These are phyloP conservation scores for Saguinus midas DNA, from an alignment of 2,113 vertebrate species.

Conservation along the genomic window DNA sequence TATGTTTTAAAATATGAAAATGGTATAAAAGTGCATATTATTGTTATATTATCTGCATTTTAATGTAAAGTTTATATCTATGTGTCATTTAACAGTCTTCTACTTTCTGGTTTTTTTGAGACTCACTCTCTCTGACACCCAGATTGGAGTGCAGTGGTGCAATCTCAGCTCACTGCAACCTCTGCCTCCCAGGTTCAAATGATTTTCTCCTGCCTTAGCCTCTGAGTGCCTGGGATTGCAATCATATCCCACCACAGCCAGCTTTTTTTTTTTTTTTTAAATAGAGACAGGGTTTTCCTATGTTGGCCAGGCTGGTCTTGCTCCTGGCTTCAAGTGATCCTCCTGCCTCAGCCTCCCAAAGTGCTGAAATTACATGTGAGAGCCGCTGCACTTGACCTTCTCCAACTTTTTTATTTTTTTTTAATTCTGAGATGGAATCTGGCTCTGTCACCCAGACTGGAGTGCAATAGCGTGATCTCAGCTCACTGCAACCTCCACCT, in stretches of 20 bases:
- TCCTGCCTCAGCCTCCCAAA: neutral
- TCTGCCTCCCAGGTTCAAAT: neutral
- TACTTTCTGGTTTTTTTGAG: neutral
- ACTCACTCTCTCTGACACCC: neutral
- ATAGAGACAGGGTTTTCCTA: too few species aligned
- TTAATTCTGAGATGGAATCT: neutral
- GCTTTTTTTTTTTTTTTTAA: too few species aligned
- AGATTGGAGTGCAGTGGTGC: neutral
- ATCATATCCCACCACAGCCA: too few species aligned
- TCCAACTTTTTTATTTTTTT: neutral
- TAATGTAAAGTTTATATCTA: neutral
- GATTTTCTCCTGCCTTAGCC: neutral
- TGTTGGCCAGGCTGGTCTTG: neutral
- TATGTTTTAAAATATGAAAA: slow-evolving; percentile 33
- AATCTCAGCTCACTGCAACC: neutral
- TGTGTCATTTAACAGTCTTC: neutral
- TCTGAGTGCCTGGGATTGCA: too few species aligned
- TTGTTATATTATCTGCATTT: slow-evolving; percentile 23
- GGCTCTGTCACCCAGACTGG: neutral
- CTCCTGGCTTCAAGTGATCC: neutral
- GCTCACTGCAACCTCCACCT: neutral
- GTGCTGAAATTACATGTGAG: neutral
- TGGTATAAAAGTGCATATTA: neutral
- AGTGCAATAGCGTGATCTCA: neutral
- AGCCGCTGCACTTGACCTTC: neutral